phyloP scores from a whole-genome alignment of 2,888 invertebrate species.

The Notocelia uddmanniana region DNA sequence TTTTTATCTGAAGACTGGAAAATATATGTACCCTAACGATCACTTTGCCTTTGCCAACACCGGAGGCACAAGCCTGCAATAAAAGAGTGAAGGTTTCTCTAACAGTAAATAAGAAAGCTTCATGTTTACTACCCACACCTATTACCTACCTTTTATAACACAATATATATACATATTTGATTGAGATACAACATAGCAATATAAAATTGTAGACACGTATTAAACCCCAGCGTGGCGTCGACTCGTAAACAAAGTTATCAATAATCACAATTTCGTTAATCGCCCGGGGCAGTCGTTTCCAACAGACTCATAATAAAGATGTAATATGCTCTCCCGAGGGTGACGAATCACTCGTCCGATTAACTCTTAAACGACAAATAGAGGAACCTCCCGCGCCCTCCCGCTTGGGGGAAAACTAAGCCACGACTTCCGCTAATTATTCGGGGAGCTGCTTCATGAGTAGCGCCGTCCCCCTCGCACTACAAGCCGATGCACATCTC shows the following conservation, averaged over 20 bases:
- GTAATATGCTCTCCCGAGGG: conserved; percentile 83
- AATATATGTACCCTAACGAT: not conserved
- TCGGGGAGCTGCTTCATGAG: conserved; percentile 75
- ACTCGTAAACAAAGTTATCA: conserved; percentile 77
- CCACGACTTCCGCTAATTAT: conserved; percentile 85
- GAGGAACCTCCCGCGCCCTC: conserved; percentile 80
- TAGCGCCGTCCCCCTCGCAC: conserved; percentile 77
- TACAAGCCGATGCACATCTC: conserved; percentile 80
- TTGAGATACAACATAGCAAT: not conserved
- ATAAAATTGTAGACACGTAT: conserved; percentile 37
- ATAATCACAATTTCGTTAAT: conserved; percentile 82
- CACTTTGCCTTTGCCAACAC: not conserved
- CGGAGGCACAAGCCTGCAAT: not conserved
- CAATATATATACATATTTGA: not conserved
- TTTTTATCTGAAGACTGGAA: not conserved
- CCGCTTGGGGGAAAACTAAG: conserved; percentile 80
- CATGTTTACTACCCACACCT: not conserved
- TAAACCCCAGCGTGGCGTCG: conserved; percentile 43
- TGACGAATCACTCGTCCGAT: conserved; percentile 85
- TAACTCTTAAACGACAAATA: conserved; percentile 86
- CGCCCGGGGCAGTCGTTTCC: conserved; percentile 69
- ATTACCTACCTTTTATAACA: not conserved
- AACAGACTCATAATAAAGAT: conserved; percentile 81
- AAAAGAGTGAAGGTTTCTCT: not conserved
- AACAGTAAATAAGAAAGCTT: not conserved